These are phyloP conservation scores for Hyphantria cunea DNA, from an alignment of 1,140 invertebrate species.

Conservation along the genomic window DNA sequence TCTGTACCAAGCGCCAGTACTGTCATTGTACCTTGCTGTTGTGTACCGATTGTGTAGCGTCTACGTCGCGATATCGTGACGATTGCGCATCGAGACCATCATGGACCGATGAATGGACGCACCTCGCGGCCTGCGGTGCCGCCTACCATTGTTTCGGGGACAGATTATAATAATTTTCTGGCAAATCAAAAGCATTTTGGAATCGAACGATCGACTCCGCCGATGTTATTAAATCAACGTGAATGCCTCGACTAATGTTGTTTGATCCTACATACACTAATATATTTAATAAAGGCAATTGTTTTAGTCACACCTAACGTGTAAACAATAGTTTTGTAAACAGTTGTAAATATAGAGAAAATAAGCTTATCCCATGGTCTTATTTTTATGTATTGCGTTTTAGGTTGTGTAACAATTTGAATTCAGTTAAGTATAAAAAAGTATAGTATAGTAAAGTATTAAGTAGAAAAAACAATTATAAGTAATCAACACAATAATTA, in stretches of 20 bases:
- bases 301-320: no score
- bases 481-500: no score
- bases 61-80: slow-evolving; percentile 3
- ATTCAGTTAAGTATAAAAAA: no score
- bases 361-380: no score
- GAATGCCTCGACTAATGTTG: slow-evolving; percentile 26
- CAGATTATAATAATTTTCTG: slow-evolving; percentile 66
- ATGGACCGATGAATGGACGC: slow-evolving; percentile 45
- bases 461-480: no score
- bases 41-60: slow-evolving; percentile 20
- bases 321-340: no score
- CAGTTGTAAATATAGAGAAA: no score
- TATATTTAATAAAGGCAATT: no score
- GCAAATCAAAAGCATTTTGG: slow-evolving; percentile 66
- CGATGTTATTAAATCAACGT: slow-evolving; percentile 60
- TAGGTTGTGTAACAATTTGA: no score
- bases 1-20: slow-evolving; percentile 31
- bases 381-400: no score
- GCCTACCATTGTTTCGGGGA: slow-evolving; percentile 60
- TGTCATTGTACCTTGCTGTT: slow-evolving; percentile 46
- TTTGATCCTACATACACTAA: slow-evolving; percentile 35
- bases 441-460: no score
- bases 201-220: slow-evolving; percentile 56
- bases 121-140: slow-evolving; percentile 34
- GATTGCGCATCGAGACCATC: slow-evolving; percentile 1